Conservation (phyloP, 2,113 vertebrate genomes). For the Phycodurus eques region DNA sequence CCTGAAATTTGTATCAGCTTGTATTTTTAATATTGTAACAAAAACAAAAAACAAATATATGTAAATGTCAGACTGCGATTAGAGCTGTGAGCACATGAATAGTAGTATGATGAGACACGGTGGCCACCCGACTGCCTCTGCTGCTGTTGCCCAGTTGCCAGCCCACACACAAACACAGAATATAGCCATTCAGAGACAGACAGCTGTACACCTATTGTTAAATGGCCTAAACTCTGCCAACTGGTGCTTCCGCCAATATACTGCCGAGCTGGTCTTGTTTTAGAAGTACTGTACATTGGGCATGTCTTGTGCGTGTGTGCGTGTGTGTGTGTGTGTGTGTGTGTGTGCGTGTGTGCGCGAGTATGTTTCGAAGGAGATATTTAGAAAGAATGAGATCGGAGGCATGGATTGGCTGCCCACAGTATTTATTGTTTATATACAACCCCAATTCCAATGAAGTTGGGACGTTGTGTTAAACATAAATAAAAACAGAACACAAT, state of each 20-base stretch:
- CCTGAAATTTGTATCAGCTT: too few relatives aligned
- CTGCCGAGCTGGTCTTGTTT: constrained; percentile 32
- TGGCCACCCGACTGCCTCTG: constrained; percentile 58
- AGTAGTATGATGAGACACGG: constrained; percentile 53
- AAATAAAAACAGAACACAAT: too few relatives aligned
- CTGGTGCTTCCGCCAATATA: constrained; percentile 47
- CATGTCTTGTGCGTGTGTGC: neutral
- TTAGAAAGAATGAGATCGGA: constrained; percentile 9
- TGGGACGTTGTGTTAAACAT: too few relatives aligned
- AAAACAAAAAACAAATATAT: too few relatives aligned
- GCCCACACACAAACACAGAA: constrained; percentile 39
- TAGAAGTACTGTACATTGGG: constrained; percentile 22
- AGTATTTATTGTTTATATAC: constrained; percentile 33
- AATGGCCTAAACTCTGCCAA: constrained; percentile 40
- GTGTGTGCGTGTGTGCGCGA: neutral
- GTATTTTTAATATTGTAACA: too few relatives aligned
- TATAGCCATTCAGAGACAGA: constrained; percentile 11
- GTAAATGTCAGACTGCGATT: too few relatives aligned
- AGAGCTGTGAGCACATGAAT: constrained; percentile 37
- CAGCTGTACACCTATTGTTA: constrained; percentile 2
- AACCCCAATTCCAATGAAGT: too few relatives aligned
- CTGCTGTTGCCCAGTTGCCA: constrained; percentile 61
- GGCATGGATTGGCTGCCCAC: constrained; percentile 3
- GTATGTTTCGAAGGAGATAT: too few relatives aligned
- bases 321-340: constrained; percentile 4